Base-by-base conservation (phyloP, 2,888 invertebrate genomes). In the Cantharis rustica region DNA sequence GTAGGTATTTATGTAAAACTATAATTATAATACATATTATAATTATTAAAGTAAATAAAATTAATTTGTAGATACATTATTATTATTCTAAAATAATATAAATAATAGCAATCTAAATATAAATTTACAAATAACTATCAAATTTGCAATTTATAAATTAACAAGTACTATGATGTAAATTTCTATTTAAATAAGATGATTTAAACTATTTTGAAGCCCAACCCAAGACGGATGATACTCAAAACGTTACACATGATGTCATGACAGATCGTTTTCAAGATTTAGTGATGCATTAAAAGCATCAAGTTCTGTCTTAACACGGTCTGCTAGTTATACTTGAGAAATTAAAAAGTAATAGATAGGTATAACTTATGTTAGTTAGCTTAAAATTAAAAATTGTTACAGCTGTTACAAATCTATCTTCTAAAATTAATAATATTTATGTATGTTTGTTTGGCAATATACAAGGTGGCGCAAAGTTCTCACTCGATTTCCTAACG, bases 241-340 rank as follows among this genome's bases (percentile, higher is more conserved):
- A 47, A 47, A 47, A n/a, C 7, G 7, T 13, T 47, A 47, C 47
- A 47, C 47, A 66, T 66, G 64, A 66, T 66, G 64, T 23, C 64
- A 66, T 20, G 82, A 82, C 83, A 82, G 82, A 80, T 83, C 83
- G 83, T 84, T 83, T 83, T 84, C 81, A 79, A 80, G 69, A 83
- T 76, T 79, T 82, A 83, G 79, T 81, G 83, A 79, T 80, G 83
- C 84, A 79, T 82, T 74, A 77, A 81, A 77, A 80, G 81, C 81
- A 83, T 78, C 75, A 82, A 83, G 83, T 81, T 81, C 82, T 80
- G 83, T 83, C 82, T 81, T 81, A 47, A 73, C 74, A 77, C 75
- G 77, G 75, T 77, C 77, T 77, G 77, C 72, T 77, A 69, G 77
- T 75, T 72, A 75, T 23, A 77, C 66, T 31, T 31, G 63, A 64